Percentiles rank a stretch among this genome's conserved stretches.
Conservation (phyloP, 1,140 invertebrate genomes). For the Papilio dardanus region DNA sequence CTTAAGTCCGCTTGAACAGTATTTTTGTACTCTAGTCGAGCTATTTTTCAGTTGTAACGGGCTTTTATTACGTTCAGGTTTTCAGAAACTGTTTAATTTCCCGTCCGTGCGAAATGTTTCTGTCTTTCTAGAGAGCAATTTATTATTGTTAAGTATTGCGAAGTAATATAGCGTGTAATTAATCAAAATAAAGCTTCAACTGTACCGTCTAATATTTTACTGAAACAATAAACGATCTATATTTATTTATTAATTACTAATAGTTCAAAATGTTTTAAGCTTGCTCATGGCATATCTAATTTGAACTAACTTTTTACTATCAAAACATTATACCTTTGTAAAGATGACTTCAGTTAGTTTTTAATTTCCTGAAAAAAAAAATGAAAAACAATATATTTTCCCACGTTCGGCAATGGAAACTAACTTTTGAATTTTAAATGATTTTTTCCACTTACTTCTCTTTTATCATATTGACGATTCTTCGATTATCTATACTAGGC, state of each 20-base stretch:
- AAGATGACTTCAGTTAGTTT: too few relatives aligned
- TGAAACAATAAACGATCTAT: conserved; percentile 37
- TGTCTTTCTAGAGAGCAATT: conserved; percentile 13
- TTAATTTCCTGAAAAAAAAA: too few relatives aligned
- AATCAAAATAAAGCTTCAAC: conserved; percentile 30
- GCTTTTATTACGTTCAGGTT: neutral
- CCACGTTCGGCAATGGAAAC: too few relatives aligned
- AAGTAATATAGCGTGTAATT: conserved; percentile 18
- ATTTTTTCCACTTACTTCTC: conserved; percentile 26
- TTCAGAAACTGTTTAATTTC: conserved; percentile 7
- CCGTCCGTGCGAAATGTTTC: neutral
- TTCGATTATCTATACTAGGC: neutral
- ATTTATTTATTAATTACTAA: conserved; percentile 48
- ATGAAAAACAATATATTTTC: too few relatives aligned
- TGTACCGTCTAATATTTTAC: conserved; percentile 17
- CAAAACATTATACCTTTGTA: too few relatives aligned
- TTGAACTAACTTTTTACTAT: too few relatives aligned
- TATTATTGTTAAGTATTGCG: conserved; percentile 28
- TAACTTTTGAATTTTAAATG: too few relatives aligned
- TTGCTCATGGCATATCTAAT: too few relatives aligned
- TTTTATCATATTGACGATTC: neutral
- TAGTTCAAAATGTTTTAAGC: conserved; percentile 49
- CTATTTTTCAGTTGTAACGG: neutral
- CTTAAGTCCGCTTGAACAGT: neutral
- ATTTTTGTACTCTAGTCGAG: neutral